Percentiles rank a stretch among this genome's conserved stretches.
These are phyloP conservation scores for Paramacrobiotus metropolitanus DNA, from an alignment of 1,140 invertebrate genomes.

Conservation along the genomic window DNA sequence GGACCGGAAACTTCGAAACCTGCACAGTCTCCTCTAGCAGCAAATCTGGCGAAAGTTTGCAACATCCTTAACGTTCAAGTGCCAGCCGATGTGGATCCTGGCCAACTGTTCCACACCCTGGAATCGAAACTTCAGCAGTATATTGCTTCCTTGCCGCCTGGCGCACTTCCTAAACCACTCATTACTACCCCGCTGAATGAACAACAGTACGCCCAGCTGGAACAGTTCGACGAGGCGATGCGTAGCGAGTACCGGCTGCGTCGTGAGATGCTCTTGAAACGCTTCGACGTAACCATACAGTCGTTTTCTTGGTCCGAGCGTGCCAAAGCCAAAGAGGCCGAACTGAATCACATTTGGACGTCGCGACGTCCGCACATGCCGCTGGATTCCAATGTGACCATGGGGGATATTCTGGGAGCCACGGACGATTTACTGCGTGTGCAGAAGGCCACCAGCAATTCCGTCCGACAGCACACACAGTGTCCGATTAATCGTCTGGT, in stretches of 20 bases:
- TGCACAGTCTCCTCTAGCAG: slow-evolving; percentile 53
- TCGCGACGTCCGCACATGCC: not conserved
- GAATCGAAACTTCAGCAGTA: slow-evolving; percentile 30
- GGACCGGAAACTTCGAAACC: not conserved
- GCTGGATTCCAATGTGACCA: slow-evolving; percentile 19
- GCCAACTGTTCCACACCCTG: slow-evolving; percentile 50
- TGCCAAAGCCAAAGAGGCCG: slow-evolving; percentile 17
- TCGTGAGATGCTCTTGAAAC: slow-evolving; percentile 60
- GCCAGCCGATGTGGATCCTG: slow-evolving; percentile 51
- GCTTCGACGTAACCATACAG: slow-evolving; percentile 76
- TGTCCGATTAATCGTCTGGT: slow-evolving; percentile 58
- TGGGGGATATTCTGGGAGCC: slow-evolving; percentile 51
- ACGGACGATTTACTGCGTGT: slow-evolving; percentile 52
- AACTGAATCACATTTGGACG: not conserved
- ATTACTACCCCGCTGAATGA: slow-evolving; percentile 44
- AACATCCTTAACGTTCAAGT: slow-evolving; percentile 53
- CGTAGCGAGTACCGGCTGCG: slow-evolving; percentile 54
- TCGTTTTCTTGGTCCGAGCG: slow-evolving; percentile 78
- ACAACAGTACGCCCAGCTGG: slow-evolving; percentile 53
- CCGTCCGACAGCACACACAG: slow-evolving; percentile 49
- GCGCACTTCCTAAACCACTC: slow-evolving; percentile 44
- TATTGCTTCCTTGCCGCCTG: slow-evolving; percentile 18
- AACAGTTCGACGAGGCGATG: slow-evolving; percentile 41
- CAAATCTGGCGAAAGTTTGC: slow-evolving; percentile 45
- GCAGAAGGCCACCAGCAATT: slow-evolving; percentile 61